Percentiles rank a stretch among this genome's conserved stretches.
phyloP scores from a whole-genome alignment of 2,113 vertebrate genomes.

The Chrysochloris asiatica region DNA sequence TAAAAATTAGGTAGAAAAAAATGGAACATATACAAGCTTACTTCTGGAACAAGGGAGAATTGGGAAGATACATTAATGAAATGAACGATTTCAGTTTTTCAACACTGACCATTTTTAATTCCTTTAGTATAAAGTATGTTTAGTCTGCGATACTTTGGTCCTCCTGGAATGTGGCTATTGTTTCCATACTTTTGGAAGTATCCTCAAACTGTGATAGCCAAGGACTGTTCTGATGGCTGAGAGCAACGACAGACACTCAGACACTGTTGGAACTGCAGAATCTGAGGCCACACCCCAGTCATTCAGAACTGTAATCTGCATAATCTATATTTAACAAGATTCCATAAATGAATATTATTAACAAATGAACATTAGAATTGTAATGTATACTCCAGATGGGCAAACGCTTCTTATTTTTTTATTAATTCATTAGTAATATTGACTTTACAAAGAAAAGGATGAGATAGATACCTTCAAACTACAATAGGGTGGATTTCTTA shows the following conservation, averaged over 20 bases:
- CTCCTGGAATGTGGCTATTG: neutral
- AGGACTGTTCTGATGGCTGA: neutral
- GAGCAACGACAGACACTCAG: no score
- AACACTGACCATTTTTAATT: neutral
- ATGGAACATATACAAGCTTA: no score
- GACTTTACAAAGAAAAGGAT: neutral
- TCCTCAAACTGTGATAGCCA: no score
- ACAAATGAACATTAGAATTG: neutral
- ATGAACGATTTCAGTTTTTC: neutral
- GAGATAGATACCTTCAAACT: neutral
- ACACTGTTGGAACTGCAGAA: neutral
- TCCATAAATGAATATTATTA: neutral
- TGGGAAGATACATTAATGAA: neutral
- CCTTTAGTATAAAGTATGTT: neutral
- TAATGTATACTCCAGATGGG: neutral
- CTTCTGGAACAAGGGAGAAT: neutral
- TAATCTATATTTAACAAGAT: neutral
- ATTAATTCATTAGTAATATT: neutral
- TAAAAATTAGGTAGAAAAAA: no score
- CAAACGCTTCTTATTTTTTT: neutral
- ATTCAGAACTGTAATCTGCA: neutral
- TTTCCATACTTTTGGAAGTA: neutral
- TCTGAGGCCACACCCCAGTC: neutral
- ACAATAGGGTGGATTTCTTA: neutral
- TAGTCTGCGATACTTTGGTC: neutral